Evolutionary conservation across 2,797 vertebrate genomes (phyloP).

Genomic region (Chromis chromis): DNA sequence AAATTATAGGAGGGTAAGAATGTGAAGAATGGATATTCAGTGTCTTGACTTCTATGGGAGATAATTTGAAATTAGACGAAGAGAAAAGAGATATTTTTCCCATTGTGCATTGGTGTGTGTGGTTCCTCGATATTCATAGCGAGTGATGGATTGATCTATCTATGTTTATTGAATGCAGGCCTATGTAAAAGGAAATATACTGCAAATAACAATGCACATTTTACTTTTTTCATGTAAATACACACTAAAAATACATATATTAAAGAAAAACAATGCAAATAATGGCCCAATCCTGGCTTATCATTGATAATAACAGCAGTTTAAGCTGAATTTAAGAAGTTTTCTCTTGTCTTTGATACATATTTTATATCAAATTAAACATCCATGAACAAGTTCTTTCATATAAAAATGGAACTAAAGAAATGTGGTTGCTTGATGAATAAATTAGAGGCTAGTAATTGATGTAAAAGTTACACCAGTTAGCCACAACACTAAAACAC

Average conservation of each 20-base stretch:
- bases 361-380: background rate
- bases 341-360: too few relatives aligned
- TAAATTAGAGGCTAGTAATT: background rate
- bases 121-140: constrained; percentile 17
- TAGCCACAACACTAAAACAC: too few relatives aligned
- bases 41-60: constrained; percentile 35
- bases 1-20: constrained; percentile 65
- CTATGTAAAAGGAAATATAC: background rate
- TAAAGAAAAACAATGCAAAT: background rate
- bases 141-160: constrained; percentile 30
- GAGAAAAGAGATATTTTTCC: constrained; percentile 28
- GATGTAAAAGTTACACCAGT: background rate
- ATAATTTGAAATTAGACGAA: constrained; percentile 43
- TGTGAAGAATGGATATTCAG: constrained; percentile 50
- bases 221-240: too few relatives aligned
- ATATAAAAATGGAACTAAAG: background rate
- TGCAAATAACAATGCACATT: background rate
- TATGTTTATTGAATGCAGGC: constrained; percentile 11
- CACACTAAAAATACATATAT: background rate
- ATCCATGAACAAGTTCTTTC: background rate
- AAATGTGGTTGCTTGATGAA: background rate
- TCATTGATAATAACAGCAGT: background rate
- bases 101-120: constrained; percentile 17
- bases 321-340: background rate
- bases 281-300: background rate